Evolutionary conservation across 2,797 vertebrate species (phyloP), one percentile per base, ranked within the genome.

Genomic region (Cryptoblepharus egeriae): DNA sequence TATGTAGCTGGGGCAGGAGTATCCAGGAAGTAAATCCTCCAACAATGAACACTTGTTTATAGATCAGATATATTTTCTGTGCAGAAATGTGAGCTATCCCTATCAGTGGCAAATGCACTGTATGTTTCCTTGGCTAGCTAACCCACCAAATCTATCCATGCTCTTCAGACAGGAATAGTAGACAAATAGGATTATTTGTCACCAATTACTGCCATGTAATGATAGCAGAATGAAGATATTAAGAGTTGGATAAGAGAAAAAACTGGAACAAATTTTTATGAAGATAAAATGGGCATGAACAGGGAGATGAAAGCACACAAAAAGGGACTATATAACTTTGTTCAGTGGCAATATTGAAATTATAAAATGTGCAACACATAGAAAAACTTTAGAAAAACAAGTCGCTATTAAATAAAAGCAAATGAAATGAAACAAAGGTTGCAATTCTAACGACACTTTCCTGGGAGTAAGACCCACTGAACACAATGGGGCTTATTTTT

Each of bases 301-400:
- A 69, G 24, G 64, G 15, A 30, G 13, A 55, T 45, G 24, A 39
- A 58, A 65, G 2, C 24, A 30, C 15, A 68, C 26, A 18, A 6
- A 22, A 77, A 57, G 9, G 3, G 24, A 61, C 4, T 16, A 49
- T 30, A 30, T 16, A 6, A 12, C 15, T 45, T 49, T 65, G 12
- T 24, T 65, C 45, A 22, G 16, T 64, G 12, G 3, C 45, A 89
- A 79, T 71, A 26, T 35, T 5, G 37, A 82, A 10, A 81, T 84
- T 35, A 60, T 81, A 77, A 71, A 74, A 76, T 70, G 58, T 32
- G 81, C 42, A 79, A 4, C 26, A n/a, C 1, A 1, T 7, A 20
- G 24, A 24, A 71, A 16, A 35, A 63, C 57, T n/a, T 37, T 28
- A 22, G 24, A 10, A 52, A 12, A 30, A 60, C 0, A 37, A 80